Base-by-base conservation (phyloP, 2,797 vertebrate genomes). In the Sebastes taczanowskii region DNA sequence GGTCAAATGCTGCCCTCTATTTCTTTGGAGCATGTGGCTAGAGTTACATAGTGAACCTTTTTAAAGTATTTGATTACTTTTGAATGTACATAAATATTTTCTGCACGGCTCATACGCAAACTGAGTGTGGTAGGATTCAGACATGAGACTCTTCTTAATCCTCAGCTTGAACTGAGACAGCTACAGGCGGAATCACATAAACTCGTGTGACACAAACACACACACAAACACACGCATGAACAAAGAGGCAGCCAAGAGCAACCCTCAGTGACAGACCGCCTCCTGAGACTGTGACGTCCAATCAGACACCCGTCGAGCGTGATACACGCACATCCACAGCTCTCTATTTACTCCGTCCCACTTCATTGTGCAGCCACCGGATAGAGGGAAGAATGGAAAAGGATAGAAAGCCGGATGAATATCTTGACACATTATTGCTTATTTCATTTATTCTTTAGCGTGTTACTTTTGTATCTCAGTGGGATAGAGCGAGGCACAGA, bases 261-360 rank as follows among this genome's bases (percentile, higher is more conserved):
- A 30, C 62, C 29, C 20, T 11, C 62, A 32, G 6, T 77, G 82
- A 85, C 73, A 58, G 71, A 63, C 58, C 11, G 0, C 77, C 76
- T 81, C 75, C 78, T n/a, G 73, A 71, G 78, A 76, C 42, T 18
- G 23, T 58, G 81, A 70, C 65, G 60, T 78, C 77, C 80, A 82
- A 87, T 82, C 90, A 85, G 74, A 84, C 80, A 77, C 75, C 77
- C 74, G 61, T 38, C 5, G 34, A 76, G 65, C 8, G 9, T 25
- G 66, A 77, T 29, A 25, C 79, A 70, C 49, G 56, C 77, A 35
- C 49, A 73, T 6, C 23, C 56, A n/a, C 59, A 56, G 52, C 71
- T 65, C 58, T 76, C 56, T 11, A 14, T 84, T 74, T 60, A 69
- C 64, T 56, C 56, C 73, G 38, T 70, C 65, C 72, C 56, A n/a